Base-by-base conservation (phyloP, 1,140 invertebrate species). In the Pseudomyrmex gracilis region DNA sequence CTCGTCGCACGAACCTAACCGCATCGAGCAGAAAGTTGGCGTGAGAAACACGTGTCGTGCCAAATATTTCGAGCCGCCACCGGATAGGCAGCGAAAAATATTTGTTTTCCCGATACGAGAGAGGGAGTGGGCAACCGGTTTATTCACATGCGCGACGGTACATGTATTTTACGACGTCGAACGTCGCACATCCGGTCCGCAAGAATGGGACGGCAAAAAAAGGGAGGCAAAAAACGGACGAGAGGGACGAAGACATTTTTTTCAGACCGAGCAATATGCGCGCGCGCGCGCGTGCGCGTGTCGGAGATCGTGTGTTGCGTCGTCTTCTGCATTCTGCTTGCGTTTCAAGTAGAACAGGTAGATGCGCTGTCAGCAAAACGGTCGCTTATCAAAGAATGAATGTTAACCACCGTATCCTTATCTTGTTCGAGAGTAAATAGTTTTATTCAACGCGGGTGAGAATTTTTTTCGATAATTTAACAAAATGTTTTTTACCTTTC, bases 101-200 rank as follows among this genome's bases (percentile, higher is more conserved):
- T 71, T 71, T 80, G 53, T 70, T 80, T 80, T 71, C 12, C 5
- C 53, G 76, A 70, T 71, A 34, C 55, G 17, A 22, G 73, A 74
- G 13, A 60, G 57, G 5, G 17, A 60, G 57, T 10, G 64, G 17
- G 43, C 43, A 71, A 70, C 43, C 55, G 43, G 53, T 71, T 80
- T 53, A 58, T 20, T 70, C 53, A n/a, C 20, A 24, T 24, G 76
- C 64, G 61, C 61, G 47, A 43, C 20, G 57, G 1, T 64, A 58
- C n/a, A 5, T 34, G 8, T 70, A 70, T 58, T 80, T 70, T 80
- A 80, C 20, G 76, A 60, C 43, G 57, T 68, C 43, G 64, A 58
- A 2, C 43, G 8, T 70, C 20, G 66, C 43, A 53, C 43, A 58
- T 71, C 53, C 53, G 53, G 13, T 34, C 13, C 49, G 20, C 76